Evolutionary conservation across 1,140 invertebrate genomes (phyloP).

Genomic region (Brachionus rubens): DNA sequence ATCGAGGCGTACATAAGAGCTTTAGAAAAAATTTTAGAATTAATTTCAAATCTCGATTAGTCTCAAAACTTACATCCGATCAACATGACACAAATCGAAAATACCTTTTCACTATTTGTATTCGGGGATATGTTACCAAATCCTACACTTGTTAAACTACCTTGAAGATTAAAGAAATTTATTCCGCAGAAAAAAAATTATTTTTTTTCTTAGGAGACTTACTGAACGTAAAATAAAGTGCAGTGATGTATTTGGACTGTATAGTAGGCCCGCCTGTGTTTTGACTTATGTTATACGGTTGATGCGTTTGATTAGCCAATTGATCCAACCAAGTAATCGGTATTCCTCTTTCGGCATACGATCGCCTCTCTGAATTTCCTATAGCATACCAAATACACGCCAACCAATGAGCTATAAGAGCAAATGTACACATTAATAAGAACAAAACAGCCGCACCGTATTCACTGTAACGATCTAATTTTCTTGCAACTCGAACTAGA

Average conservation of each 20-base stretch:
- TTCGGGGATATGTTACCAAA: slow-evolving; percentile 94
- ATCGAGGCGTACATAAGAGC: slow-evolving; percentile 99
- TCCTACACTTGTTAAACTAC: slow-evolving; percentile 92
- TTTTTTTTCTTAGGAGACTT: slow-evolving; percentile 66
- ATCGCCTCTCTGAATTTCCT: slow-evolving; percentile 82
- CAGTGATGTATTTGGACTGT: slow-evolving; percentile 74
- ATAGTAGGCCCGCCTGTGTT: neutral
- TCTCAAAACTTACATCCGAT: slow-evolving; percentile 76
- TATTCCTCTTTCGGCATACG: slow-evolving; percentile 57
- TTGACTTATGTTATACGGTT: slow-evolving; percentile 28
- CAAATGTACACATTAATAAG: slow-evolving; percentile 94
- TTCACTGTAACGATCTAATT: slow-evolving; percentile 97
- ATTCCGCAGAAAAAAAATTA: neutral
- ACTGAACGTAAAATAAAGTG: slow-evolving; percentile 96
- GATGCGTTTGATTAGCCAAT: slow-evolving; percentile 46
- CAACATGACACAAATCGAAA: slow-evolving; percentile 87
- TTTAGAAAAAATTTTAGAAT: slow-evolving; percentile 57
- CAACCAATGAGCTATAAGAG: slow-evolving; percentile 96
- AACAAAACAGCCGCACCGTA: slow-evolving; percentile 96
- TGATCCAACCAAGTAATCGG: slow-evolving; percentile 40
- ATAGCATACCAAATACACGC: slow-evolving; percentile 99
- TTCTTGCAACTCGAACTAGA: slow-evolving; percentile 89
- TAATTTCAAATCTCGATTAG: neutral
- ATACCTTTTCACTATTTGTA: slow-evolving; percentile 68
- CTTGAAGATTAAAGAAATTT: neutral